A percentile compares a stretch with the other conserved stretches of the same genome.
Evolutionary conservation across 2,888 invertebrate species (phyloP).

Genomic region (Oasisia sp.): DNA sequence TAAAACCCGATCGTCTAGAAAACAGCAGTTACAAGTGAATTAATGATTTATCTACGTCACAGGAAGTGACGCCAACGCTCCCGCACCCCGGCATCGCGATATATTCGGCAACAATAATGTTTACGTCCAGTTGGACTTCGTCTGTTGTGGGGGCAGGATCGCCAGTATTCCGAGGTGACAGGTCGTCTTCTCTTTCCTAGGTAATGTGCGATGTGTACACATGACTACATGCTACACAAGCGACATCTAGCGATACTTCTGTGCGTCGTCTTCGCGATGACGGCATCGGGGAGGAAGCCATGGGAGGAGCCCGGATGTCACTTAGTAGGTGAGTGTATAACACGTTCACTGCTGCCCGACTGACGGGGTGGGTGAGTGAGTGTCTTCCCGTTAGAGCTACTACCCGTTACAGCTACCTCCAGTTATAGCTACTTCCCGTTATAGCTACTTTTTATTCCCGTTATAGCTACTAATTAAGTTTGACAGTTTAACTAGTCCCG

Average conservation of each 20-base stretch:
- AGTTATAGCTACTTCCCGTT: no score
- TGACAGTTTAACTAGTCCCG: no score
- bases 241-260: conserved; percentile 19
- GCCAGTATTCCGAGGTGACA: not conserved
- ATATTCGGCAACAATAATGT: not conserved
- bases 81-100: not conserved
- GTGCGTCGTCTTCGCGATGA: conserved; percentile 10
- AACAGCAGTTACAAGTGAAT: not conserved
- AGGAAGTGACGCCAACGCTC: not conserved
- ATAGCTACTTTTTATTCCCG: no score
- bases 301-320: conserved; percentile 85
- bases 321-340: conserved; percentile 75
- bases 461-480: no score
- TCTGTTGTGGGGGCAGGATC: not conserved
- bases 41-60: not conserved
- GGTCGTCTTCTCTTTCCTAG: not conserved
- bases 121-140: not conserved
- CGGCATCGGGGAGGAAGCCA: conserved; percentile 33
- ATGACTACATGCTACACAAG: conserved; percentile 1
- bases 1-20: not conserved
- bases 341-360: no score
- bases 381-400: no score
- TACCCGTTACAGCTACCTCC: no score
- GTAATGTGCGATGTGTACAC: not conserved
- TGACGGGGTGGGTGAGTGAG: no score